Evolutionary conservation across 1,140 invertebrate species (phyloP), one percentile per base, ranked within the genome.

Genomic region (Drosophila lowei): DNA sequence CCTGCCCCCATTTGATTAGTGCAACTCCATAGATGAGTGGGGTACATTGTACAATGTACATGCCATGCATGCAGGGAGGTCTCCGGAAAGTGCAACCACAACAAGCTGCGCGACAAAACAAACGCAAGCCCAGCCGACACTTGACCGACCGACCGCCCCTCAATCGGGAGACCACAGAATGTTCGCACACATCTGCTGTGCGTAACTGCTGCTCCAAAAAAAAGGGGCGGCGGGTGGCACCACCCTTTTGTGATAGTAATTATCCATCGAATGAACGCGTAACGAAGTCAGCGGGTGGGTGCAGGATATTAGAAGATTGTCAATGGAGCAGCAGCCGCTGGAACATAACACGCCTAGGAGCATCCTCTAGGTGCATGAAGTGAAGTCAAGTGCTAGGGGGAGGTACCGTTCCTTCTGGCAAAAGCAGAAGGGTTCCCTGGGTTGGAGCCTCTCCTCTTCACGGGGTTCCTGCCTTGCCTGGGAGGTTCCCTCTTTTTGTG

Each of bases 71-170:
- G 34, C 34, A 38, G 34, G 34, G 34, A 11, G 34, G 34, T 13
- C 34, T 34, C 28, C 21, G 23, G 21, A 23, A 72, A 65, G 30
- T 73, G 68, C 70, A 65, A 75, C 72, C 72, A 75, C 72, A 75
- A 74, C 49, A 65, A 50, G 64, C 46, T 56, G 34, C 61, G 71
- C 64, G 49, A 52, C 60, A 41, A 60, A 73, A 44, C 60, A 65
- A 68, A 53, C 62, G 66, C 52, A 3, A 38, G 34, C 34, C 34
- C 34, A 38, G 34, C 58, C 77, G 56, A 77, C 72, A 80, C 72
- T 80, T 86, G 81, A 85, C 77, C 80, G 61, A 72, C 48, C 11
- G 81, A 85, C 77, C 80, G 60, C 77, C 48, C 11, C 15, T 44
- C n/a, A 58, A 47, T 70, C 38, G 21, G 49, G 23, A 48, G 50